phyloP scores from a whole-genome alignment of 2,797 vertebrate genomes.

The Delichon dasypus region DNA sequence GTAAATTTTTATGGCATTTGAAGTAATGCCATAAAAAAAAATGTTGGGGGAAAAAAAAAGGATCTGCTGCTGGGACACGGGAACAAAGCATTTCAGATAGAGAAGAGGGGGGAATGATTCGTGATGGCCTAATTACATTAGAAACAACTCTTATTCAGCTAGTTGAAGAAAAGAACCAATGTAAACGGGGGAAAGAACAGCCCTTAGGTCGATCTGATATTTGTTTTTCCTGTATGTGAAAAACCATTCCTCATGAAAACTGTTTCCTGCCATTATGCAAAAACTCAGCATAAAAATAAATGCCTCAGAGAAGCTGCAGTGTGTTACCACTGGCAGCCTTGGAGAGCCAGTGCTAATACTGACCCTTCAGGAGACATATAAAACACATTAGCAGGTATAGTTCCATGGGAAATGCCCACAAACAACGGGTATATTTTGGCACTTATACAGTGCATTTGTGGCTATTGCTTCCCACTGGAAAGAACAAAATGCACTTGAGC shows the following conservation, averaged over 20 bases:
- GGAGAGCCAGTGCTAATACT: not conserved
- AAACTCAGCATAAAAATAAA: not conserved
- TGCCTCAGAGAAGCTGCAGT: not conserved
- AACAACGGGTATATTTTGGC: not conserved
- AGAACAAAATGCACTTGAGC: not conserved
- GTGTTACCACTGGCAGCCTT: not conserved
- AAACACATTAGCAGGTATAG: not conserved
- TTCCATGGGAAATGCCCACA: not conserved
- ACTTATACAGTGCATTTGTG: not conserved
- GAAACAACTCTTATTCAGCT: not conserved
- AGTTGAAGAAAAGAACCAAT: not conserved
- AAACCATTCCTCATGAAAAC: not conserved
- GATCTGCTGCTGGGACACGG: not conserved
- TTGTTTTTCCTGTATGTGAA: not conserved
- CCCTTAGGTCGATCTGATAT: not conserved
- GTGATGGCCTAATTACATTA: not conserved
- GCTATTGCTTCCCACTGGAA: not conserved
- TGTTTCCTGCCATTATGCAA: not conserved
- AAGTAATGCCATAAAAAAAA: not conserved
- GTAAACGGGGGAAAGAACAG: not conserved
- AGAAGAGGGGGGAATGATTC: not conserved
- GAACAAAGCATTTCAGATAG: not conserved
- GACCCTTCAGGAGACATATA: not conserved
- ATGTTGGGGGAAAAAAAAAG: not conserved
- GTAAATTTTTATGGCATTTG: not conserved